phyloP scores from a whole-genome alignment of 2,113 vertebrate species.

The Psophia crepitans region DNA sequence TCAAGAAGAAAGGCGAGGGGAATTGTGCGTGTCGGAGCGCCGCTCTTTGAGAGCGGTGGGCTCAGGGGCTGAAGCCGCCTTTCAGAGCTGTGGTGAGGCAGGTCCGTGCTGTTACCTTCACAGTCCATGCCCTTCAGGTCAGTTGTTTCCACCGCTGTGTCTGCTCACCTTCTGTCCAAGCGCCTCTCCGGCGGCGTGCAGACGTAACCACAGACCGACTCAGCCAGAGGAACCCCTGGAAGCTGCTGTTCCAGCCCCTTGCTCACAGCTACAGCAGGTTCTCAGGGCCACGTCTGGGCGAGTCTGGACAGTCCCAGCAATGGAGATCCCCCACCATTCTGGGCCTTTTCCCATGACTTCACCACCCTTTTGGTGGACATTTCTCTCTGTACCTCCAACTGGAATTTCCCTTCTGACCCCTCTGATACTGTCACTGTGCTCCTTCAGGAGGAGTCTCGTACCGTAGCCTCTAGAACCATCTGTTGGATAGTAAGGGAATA shows the following conservation, averaged over 20 bases:
- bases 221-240: background rate
- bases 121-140: background rate
- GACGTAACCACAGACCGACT: background rate
- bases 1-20: background rate
- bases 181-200: background rate
- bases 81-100: background rate
- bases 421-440: background rate
- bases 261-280: background rate
- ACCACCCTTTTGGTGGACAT: background rate
- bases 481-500: background rate
- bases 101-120: background rate
- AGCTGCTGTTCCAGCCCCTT: background rate
- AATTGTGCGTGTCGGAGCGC: background rate
- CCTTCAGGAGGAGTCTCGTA: background rate
- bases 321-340: background rate
- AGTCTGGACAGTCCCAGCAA: background rate
- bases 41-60: background rate
- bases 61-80: background rate
- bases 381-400: background rate
- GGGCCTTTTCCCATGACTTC: background rate
- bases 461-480: background rate
- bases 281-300: background rate
- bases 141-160: background rate
- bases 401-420: background rate
- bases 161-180: background rate